Evolutionary conservation across 2,113 vertebrate species (phyloP).

Genomic region (Okapia johnstoni): DNA sequence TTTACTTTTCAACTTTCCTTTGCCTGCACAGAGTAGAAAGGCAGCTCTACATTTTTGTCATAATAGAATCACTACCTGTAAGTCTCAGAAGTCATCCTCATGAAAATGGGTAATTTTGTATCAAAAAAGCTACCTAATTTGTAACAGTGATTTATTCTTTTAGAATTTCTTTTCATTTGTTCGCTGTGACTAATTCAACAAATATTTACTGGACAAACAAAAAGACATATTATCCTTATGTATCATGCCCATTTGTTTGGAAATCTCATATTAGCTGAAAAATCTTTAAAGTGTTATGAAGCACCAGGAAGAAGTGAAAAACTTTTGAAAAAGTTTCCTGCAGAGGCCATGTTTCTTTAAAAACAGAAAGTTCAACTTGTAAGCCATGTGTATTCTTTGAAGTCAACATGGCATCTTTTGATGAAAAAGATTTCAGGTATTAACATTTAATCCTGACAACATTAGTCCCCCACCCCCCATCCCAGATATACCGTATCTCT

Average conservation of each 20-base stretch:
- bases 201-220: slow-evolving; percentile 21
- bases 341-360: background rate
- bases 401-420: background rate
- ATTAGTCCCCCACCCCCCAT: background rate
- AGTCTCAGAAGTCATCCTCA: background rate
- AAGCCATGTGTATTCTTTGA: background rate
- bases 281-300: background rate
- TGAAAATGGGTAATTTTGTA: background rate
- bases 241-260: background rate
- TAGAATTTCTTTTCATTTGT: background rate
- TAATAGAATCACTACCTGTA: background rate
- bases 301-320: background rate
- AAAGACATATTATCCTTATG: background rate
- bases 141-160: background rate
- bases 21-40: background rate
- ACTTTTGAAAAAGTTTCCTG: background rate
- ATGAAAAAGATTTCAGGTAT: background rate
- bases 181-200: slow-evolving; percentile 5
- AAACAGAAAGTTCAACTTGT: background rate
- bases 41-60: background rate
- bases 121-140: background rate
- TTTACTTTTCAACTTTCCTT: slow-evolving; percentile 34
- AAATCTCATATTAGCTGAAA: background rate
- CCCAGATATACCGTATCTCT: background rate
- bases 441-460: background rate